Evolutionary conservation across 1,140 invertebrate genomes (phyloP), one percentile per base, ranked within the genome.

Genomic region (Palaemon carinicauda): DNA sequence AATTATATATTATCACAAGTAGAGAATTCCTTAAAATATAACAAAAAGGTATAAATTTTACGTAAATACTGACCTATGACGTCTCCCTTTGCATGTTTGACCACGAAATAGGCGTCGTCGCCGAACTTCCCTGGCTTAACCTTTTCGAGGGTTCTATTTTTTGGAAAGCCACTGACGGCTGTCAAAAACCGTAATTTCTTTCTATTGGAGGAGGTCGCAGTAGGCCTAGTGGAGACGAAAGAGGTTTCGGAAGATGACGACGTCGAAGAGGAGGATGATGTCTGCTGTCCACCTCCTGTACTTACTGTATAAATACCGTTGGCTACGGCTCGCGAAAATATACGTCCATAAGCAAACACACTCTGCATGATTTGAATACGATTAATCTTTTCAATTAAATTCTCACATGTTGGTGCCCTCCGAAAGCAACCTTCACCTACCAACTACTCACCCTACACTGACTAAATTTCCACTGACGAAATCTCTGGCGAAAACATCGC

Each of bases 1-100:
- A n/a, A n/a, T n/a, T n/a, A n/a, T n/a, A n/a, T n/a, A n/a, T n/a
- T n/a, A n/a, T n/a, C n/a, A n/a, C n/a, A n/a, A n/a, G n/a, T n/a
- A n/a, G n/a, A n/a, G n/a, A n/a, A n/a, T n/a, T n/a, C n/a, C n/a
- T n/a, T n/a, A n/a, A n/a, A n/a, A n/a, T n/a, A n/a, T n/a, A n/a
- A n/a, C n/a, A n/a, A n/a, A n/a, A n/a, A n/a, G n/a, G n/a, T n/a
- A n/a, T n/a, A n/a, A n/a, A n/a, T n/a, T n/a, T n/a, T n/a, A n/a
- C n/a, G n/a, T n/a, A n/a, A n/a, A n/a, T n/a, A 84, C 88, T 89
- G 31, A 89, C 88, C 88, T 84, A 89, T 87, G 54, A 87, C 88
- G 52, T 89, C 88, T 56, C 85, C 88, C n/a, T 87, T 81, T 41
- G 85, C 74, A 65, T 89, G 88, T 74, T 87, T 82, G 17, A 87